Conservation (phyloP, 2,113 vertebrate species). For the Progne subis region DNA sequence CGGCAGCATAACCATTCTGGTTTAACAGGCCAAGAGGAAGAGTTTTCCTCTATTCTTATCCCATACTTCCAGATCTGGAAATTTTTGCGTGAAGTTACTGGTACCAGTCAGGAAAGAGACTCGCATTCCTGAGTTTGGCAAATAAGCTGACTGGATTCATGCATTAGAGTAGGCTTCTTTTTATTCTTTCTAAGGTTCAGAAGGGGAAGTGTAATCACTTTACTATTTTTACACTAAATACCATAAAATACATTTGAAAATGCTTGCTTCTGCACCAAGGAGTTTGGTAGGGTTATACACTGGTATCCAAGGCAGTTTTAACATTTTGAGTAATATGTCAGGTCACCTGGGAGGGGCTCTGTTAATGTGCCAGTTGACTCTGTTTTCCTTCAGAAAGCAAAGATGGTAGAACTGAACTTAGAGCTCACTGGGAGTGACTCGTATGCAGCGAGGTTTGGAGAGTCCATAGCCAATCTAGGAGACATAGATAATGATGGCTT, state of each 20-base stretch:
- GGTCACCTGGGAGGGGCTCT: neutral
- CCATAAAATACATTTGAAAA: neutral
- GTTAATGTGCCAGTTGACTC: neutral
- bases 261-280: neutral
- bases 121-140: neutral
- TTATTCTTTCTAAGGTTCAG: neutral
- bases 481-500: conserved; percentile 95
- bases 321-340: neutral
- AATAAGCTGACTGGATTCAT: neutral
- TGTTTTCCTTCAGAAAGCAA: conserved; percentile 72
- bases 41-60: neutral
- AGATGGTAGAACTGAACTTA: conserved; percentile 81
- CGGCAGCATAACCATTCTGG: neutral
- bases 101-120: neutral
- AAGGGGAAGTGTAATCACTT: neutral
- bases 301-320: neutral
- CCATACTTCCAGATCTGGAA: neutral
- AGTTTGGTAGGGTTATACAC: neutral
- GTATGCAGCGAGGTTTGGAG: conserved; percentile 91
- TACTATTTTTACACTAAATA: neutral
- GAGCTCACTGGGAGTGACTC: conserved; percentile 83
- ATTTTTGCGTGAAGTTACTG: neutral
- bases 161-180: neutral
- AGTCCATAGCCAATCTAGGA: conserved; percentile 88
- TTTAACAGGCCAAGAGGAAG: neutral